phyloP scores from a whole-genome alignment of 2,113 vertebrate genomes.

The Erythrocercus mccallii region DNA sequence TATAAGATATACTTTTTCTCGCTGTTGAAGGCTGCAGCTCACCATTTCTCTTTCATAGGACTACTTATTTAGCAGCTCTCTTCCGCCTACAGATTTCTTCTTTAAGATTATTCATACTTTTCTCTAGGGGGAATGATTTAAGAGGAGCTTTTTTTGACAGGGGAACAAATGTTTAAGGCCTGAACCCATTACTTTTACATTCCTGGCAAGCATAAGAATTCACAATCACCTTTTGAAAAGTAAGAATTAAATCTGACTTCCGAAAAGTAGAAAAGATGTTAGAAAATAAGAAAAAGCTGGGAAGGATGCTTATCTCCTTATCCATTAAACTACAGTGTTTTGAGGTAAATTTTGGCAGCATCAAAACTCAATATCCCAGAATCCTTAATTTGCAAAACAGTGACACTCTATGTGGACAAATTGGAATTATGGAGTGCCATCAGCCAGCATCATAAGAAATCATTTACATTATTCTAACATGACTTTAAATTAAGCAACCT shows the following conservation, averaged over 20 bases:
- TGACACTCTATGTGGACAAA: not conserved
- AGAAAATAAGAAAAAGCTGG: not conserved
- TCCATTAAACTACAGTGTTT: not conserved
- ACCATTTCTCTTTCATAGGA: not conserved
- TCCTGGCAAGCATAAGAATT: slow-evolving; percentile 1
- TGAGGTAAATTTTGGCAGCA: not conserved
- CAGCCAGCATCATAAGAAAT: not conserved
- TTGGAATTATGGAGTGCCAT: not conserved
- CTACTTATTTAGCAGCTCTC: slow-evolving; percentile 27
- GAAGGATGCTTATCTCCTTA: not conserved
- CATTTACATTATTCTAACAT: not conserved
- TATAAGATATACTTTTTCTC: not conserved
- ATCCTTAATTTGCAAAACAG: not conserved
- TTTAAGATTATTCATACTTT: slow-evolving; percentile 31
- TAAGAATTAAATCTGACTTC: not conserved
- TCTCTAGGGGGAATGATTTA: slow-evolving; percentile 6
- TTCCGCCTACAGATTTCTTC: slow-evolving; percentile 19
- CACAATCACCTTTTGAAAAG: not conserved
- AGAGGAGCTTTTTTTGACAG: slow-evolving; percentile 13
- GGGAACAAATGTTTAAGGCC: slow-evolving; percentile 17
- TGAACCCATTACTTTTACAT: slow-evolving; percentile 15
- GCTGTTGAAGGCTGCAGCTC: slow-evolving; percentile 1
- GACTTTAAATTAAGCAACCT: not conserved
- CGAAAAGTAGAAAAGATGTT: not conserved
- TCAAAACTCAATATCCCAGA: not conserved